These are phyloP conservation scores for Pygoscelis adeliae DNA, from an alignment of 2,113 vertebrate genomes.

Conservation along the genomic window DNA sequence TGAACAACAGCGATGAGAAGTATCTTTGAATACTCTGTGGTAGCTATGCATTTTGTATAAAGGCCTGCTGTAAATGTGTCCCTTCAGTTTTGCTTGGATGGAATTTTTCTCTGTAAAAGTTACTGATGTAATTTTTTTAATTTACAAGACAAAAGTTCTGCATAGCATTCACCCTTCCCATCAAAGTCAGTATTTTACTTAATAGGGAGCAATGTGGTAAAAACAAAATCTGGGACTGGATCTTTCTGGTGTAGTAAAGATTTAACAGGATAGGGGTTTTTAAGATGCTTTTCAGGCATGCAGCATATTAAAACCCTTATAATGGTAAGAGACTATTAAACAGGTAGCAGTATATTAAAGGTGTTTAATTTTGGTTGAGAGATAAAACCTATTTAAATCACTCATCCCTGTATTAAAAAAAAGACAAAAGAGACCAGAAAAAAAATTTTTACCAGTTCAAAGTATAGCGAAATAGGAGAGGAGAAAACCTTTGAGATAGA, in stretches of 20 bases:
- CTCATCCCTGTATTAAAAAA: not conserved
- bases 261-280: not conserved
- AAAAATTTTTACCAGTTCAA: not conserved
- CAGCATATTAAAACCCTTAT: not conserved
- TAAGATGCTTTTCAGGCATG: not conserved
- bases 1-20: not conserved
- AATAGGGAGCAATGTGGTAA: not conserved
- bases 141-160: not conserved
- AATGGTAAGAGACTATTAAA: not conserved
- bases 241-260: not conserved
- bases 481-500: not conserved
- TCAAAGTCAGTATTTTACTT: not conserved
- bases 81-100: not conserved
- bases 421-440: not conserved
- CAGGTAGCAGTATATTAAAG: not conserved
- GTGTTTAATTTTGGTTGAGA: not conserved
- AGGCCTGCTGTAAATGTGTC: not conserved
- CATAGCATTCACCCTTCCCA: not conserved
- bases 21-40: not conserved
- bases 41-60: not conserved
- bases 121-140: not conserved
- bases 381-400: not conserved
- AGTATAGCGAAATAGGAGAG: not conserved
- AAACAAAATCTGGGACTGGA: not conserved
- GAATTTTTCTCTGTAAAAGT: not conserved